Evolutionary conservation across 1,140 invertebrate genomes (phyloP), one percentile per base, ranked within the genome.

Genomic region (Listronotus bonariensis): DNA sequence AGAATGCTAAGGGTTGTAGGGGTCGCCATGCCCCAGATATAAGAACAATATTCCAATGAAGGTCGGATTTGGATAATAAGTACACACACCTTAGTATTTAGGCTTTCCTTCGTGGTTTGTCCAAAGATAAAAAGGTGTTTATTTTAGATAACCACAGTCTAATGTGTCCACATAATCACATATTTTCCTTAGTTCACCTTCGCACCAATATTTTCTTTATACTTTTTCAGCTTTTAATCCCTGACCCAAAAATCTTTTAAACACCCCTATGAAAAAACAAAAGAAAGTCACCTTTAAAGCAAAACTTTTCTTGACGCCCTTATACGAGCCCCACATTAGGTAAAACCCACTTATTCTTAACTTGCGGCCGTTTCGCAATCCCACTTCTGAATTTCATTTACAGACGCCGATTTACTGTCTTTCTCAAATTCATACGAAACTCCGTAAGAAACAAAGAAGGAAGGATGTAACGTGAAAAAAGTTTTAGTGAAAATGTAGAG

Each of bases 301-400:
- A 53, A 62, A 62, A 15, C 48, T 62, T 53, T 40, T 36, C 45
- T 34, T 53, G 34, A 53, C 59, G 31, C 59, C 59, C 45, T 49
- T 59, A 59, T 59, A 59, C 57, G 46, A 57, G 41, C 31, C 57
- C 57, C 42, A 59, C 57, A 59, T 59, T 59, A 59, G 57, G 57
- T 59, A 59, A 59, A 59, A 59, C 57, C 46, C 57, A 59, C 57
- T 59, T 62, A 62, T 51, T 53, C 59, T 53, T 62, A 62, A 62
- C 59, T 59, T 59, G 57, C 57, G 57, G 57, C 57, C 57, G 57
- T 62, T 53, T 43, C 57, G 7, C 38, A 6, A 20, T 55, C 14
- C 41, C 32, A 14, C 42, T 17, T 10, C 32, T 20, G 11, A 18
- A 42, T 52, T 49, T 36, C 40, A n/a, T 12, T 15, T 38, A 45